Percentiles rank a stretch among this genome's conserved stretches.
These are phyloP conservation scores for Tromatobia lineatoria DNA, from an alignment of 2,888 invertebrate genomes.

Conservation along the genomic window DNA sequence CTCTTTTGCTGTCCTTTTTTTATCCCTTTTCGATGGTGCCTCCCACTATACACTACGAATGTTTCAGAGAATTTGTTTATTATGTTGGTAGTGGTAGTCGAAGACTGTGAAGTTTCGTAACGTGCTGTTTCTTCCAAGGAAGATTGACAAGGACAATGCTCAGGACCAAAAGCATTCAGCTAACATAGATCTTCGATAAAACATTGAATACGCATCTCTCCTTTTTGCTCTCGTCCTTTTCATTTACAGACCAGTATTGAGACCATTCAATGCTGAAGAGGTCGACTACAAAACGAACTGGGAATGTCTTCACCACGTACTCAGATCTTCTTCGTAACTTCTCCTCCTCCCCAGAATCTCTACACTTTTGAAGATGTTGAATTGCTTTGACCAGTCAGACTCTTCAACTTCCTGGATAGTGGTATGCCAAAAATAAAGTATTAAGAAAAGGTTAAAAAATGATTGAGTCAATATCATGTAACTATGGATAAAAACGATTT, in stretches of 20 bases:
- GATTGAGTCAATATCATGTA: too few relatives aligned
- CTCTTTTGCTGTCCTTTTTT: constrained; percentile 71
- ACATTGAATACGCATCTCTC: constrained; percentile 80
- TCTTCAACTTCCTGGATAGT: background rate
- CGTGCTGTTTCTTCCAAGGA: constrained; percentile 48
- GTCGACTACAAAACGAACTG: constrained; percentile 75
- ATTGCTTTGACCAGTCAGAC: constrained; percentile 25
- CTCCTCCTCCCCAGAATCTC: constrained; percentile 19
- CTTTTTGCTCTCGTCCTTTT: background rate
- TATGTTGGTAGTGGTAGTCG: background rate
- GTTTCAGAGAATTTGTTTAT: constrained; percentile 43
- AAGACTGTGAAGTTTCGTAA: constrained; percentile 5
- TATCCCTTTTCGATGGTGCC: constrained; percentile 41
- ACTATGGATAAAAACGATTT: too few relatives aligned
- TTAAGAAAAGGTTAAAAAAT: too few relatives aligned
- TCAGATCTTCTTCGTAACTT: constrained; percentile 53
- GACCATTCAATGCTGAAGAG: constrained; percentile 54
- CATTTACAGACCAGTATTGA: constrained; percentile 49
- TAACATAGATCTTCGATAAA: constrained; percentile 83
- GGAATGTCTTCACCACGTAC: constrained; percentile 81
- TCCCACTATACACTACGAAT: constrained; percentile 34
- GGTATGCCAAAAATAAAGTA: background rate
- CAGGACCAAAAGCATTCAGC: constrained; percentile 79
- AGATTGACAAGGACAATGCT: constrained; percentile 76
- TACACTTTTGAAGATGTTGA: constrained; percentile 34